phyloP scores from a whole-genome alignment of 2,797 vertebrate genomes.

The Acipenser transmontanus region DNA sequence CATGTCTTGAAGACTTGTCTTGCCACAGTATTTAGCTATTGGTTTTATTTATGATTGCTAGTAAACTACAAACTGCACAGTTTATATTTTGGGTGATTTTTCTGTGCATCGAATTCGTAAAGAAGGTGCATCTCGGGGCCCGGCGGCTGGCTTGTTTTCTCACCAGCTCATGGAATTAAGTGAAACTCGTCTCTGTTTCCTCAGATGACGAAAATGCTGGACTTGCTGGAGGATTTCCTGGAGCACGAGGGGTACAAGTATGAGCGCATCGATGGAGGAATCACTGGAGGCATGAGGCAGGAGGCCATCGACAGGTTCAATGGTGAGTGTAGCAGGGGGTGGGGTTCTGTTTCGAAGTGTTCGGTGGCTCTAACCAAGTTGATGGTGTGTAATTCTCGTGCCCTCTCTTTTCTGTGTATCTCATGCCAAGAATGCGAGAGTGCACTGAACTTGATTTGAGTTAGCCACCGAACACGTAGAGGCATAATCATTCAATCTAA shows the following conservation, averaged over 20 bases:
- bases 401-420: too few species aligned
- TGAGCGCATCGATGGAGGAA: constrained; percentile 91
- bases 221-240: constrained; percentile 91
- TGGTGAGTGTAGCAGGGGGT: constrained; percentile 44
- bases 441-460: too few species aligned
- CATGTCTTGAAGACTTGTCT: too few species aligned
- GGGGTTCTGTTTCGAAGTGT: too few species aligned
- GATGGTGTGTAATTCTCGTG: too few species aligned
- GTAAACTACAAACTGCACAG: too few species aligned
- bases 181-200: neutral
- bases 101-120: neutral
- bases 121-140: neutral
- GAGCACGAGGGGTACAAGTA: constrained; percentile 98
- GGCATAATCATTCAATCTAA: too few species aligned
- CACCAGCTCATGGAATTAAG: neutral
- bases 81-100: neutral
- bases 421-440: too few species aligned
- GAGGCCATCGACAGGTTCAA: constrained; percentile 97
- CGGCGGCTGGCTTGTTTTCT: neutral
- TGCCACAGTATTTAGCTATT: too few species aligned
- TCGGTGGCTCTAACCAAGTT: too few species aligned
- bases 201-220: constrained; percentile 98
- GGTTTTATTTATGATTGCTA: too few species aligned
- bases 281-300: constrained; percentile 93
- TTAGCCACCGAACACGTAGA: too few species aligned